Evolutionary conservation across 2,113 vertebrate species (phyloP).

Genomic region (Coptodon bakossiorum): DNA sequence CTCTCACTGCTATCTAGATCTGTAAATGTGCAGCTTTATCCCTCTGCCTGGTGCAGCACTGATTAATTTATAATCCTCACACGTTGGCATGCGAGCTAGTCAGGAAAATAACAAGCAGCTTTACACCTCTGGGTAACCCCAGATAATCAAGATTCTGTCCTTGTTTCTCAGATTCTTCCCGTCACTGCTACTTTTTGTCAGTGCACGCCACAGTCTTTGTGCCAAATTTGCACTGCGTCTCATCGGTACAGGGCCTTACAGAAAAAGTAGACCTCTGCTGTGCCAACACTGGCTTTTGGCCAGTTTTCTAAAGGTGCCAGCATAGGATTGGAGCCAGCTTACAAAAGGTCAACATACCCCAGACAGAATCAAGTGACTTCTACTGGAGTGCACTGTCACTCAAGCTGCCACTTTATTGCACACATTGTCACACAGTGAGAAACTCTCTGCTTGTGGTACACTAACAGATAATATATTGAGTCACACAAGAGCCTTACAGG

Average conservation of each 20-base stretch:
- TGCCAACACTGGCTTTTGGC: slow-evolving; percentile 32
- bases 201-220: not conserved
- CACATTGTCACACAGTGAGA: not conserved
- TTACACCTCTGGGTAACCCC: not conserved
- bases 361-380: slow-evolving; percentile 61
- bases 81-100: not conserved
- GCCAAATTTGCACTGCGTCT: slow-evolving; percentile 6
- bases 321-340: slow-evolving; percentile 32
- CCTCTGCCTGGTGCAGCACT: not conserved
- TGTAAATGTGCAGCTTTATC: not conserved
- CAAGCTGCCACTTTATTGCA: not conserved
- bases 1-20: not conserved
- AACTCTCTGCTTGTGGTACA: not conserved
- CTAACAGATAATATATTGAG: not conserved
- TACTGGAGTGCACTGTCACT: slow-evolving; percentile 40
- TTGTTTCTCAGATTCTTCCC: not conserved
- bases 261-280: slow-evolving; percentile 3
- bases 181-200: slow-evolving; percentile 10
- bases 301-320: slow-evolving; percentile 43
- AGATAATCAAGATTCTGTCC: not conserved
- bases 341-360: slow-evolving; percentile 69
- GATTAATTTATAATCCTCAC: not conserved
- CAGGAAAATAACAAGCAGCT: not conserved
- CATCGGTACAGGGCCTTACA: not conserved
- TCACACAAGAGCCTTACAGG: not conserved